Evolutionary conservation across 2,113 vertebrate species (phyloP).

Genomic region (Meles meles): DNA sequence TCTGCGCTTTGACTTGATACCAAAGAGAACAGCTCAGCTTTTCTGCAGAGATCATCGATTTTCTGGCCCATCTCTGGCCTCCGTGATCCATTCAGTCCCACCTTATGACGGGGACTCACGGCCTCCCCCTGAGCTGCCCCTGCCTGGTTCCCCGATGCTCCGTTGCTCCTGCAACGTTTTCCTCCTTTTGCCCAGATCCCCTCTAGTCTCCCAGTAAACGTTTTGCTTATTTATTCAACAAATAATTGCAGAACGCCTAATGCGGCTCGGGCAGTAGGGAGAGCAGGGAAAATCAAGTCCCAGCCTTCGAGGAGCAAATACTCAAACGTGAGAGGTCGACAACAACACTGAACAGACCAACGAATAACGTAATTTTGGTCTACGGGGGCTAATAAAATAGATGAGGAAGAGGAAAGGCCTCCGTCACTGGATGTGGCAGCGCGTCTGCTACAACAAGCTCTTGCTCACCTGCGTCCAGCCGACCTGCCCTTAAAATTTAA

Average conservation of each 20-base stretch:
- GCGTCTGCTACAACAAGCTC: background rate
- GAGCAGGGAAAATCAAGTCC: fast-evolving
- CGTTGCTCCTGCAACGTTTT: fast-evolving
- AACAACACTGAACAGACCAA: fast-evolving
- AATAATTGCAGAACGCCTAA: fast-evolving
- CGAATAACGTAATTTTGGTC: fast-evolving
- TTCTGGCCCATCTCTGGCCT: background rate
- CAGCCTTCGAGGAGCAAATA: background rate
- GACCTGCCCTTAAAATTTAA: background rate
- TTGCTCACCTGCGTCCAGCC: background rate
- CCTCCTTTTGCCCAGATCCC: background rate
- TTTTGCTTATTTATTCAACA: too few species aligned
- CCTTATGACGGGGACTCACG: fast-evolving
- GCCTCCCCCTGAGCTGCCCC: fast-evolving
- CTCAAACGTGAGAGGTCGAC: fast-evolving
- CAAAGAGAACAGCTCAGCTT: background rate
- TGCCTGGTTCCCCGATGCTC: fast-evolving
- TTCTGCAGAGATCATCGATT: fast-evolving
- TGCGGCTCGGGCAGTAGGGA: background rate
- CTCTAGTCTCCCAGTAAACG: background rate
- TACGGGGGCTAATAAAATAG: background rate
- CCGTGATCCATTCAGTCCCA: fast-evolving
- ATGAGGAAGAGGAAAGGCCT: background rate
- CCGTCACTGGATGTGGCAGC: fast-evolving
- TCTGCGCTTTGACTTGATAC: background rate